phyloP scores from a whole-genome alignment of 2,797 vertebrate species.

The Podarcis siculus region DNA sequence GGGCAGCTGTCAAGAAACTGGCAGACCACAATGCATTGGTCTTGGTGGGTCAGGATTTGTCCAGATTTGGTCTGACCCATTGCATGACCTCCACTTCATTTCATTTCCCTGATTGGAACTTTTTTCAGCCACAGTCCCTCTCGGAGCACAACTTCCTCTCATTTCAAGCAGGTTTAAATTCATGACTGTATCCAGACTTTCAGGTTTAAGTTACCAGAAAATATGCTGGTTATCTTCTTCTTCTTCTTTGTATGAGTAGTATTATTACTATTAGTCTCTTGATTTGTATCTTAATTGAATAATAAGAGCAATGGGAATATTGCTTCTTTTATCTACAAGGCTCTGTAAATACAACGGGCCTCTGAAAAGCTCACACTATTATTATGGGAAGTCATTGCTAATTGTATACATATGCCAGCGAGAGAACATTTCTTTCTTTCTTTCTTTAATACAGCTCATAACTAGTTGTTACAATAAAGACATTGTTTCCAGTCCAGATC shows the following conservation, averaged over 20 bases:
- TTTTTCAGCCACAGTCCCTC: neutral
- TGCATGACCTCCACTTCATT: too few species aligned
- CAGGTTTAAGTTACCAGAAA: conserved; percentile 44
- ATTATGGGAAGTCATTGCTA: conserved; percentile 59
- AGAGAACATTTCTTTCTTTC: conserved; percentile 31
- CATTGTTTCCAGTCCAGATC: conserved; percentile 46
- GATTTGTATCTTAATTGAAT: conserved; percentile 63
- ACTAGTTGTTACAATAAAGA: conserved; percentile 25
- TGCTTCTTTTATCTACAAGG: conserved; percentile 53
- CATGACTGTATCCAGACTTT: neutral
- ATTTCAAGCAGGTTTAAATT: neutral
- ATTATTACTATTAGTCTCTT: conserved; percentile 29
- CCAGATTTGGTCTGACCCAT: neutral
- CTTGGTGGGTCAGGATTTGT: neutral
- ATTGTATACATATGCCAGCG: conserved; percentile 53
- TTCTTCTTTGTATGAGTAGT: neutral
- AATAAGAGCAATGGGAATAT: conserved; percentile 59
- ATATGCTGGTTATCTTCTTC: conserved; percentile 29
- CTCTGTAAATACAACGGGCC: conserved; percentile 59
- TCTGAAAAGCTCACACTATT: conserved; percentile 52
- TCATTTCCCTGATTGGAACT: neutral
- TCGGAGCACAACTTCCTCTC: neutral
- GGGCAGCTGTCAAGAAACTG: neutral
- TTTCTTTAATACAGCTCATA: conserved; percentile 45
- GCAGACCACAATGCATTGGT: neutral